Percentiles rank a stretch among this genome's conserved stretches.
These are phyloP conservation scores for Pao palembangensis DNA, from an alignment of 2,113 vertebrate species.

Conservation along the genomic window DNA sequence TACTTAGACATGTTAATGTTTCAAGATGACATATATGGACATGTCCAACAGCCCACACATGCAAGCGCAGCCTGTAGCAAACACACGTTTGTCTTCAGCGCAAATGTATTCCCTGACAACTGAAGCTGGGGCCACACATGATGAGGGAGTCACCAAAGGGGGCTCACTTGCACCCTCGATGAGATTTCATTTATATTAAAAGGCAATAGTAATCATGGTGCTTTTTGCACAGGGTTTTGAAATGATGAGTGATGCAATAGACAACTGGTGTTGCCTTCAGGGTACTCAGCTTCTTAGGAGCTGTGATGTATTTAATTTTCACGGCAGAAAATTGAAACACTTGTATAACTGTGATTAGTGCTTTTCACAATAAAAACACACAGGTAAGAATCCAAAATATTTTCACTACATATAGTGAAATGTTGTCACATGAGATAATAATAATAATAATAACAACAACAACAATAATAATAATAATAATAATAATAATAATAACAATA, in stretches of 20 bases:
- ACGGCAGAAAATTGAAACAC: constrained; percentile 15
- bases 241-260: constrained; percentile 44
- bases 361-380: not conserved
- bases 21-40: constrained; percentile 56
- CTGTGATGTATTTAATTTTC: constrained; percentile 9
- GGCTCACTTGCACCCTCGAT: constrained; percentile 46
- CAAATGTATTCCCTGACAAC: constrained; percentile 66
- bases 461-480: too few species aligned
- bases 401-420: too few species aligned
- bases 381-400: not conserved
- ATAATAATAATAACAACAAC: not conserved
- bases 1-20: constrained; percentile 52
- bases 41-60: constrained; percentile 52
- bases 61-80: constrained; percentile 37
- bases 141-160: constrained; percentile 51
- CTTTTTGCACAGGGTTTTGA: constrained; percentile 43
- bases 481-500: too few species aligned
- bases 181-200: constrained; percentile 67
- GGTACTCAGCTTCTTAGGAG: constrained; percentile 16
- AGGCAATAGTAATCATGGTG: constrained; percentile 57
- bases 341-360: not conserved
- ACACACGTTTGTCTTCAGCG: constrained; percentile 59
- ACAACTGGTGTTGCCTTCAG: constrained; percentile 59
- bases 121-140: constrained; percentile 73
- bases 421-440: not conserved